phyloP scores from a whole-genome alignment of 2,888 invertebrate species.

The Amiota communis region DNA sequence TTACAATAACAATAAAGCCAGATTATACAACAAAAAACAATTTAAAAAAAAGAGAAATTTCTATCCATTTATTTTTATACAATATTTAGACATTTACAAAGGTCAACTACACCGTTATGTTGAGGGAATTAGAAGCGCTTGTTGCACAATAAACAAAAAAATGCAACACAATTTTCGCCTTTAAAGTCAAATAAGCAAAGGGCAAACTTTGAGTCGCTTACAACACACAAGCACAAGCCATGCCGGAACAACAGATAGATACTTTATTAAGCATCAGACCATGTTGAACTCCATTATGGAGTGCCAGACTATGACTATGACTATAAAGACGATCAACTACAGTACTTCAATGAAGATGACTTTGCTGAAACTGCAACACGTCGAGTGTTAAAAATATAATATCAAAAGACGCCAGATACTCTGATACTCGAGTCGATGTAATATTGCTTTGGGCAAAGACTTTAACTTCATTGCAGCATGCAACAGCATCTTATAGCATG shows the following conservation, averaged over 20 bases:
- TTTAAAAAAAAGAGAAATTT: not conserved
- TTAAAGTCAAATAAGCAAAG: not conserved
- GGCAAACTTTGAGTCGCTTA: not conserved
- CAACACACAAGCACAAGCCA: not conserved
- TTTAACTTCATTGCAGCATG: not conserved
- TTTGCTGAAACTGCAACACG: not conserved
- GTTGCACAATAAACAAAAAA: too few species aligned
- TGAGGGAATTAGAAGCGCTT: not conserved
- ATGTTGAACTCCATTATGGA: not conserved
- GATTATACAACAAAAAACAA: too few species aligned
- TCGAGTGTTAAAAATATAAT: slow-evolving; percentile 2
- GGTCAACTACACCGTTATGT: slow-evolving; percentile 18
- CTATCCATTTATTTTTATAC: not conserved
- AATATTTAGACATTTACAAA: slow-evolving; percentile 4
- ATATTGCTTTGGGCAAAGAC: not conserved
- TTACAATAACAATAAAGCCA: too few species aligned
- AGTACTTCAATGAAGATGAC: slow-evolving; percentile 14
- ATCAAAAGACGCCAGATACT: slow-evolving; percentile 8
- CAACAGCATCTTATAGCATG: not conserved
- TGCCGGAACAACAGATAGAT: not conserved
- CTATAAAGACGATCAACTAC: not conserved
- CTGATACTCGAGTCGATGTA: not conserved
- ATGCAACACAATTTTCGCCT: not conserved
- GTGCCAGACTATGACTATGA: not conserved
- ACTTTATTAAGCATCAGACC: slow-evolving; percentile 20